Base-by-base conservation (phyloP, 2,113 vertebrate species). In the Pachypanchax playfairii region DNA sequence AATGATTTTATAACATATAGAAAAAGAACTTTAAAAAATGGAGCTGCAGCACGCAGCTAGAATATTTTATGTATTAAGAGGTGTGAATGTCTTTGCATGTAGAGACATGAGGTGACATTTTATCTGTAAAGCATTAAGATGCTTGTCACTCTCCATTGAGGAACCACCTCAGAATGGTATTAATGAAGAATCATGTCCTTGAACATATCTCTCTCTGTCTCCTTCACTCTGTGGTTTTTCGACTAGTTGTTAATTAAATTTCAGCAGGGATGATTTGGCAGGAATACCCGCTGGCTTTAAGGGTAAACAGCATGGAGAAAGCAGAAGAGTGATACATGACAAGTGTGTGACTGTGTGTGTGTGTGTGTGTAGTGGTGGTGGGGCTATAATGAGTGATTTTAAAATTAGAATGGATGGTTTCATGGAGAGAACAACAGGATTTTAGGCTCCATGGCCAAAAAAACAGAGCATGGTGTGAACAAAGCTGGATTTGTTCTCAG, bases 211-310 rank as follows among this genome's bases (percentile, higher is more conserved):
- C 17, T 35, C 52, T 43, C 15, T 58, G 22, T 51, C 31, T 42
- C 33, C 36, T 47, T 33, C 39, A 54, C 53, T 69, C 73, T 38
- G 14, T 28, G 24, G 70, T 55, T 73, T 42, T 73, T 85, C 73
- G 43, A 69, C 82, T 80, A 76, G 63, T 74, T 79, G 74, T 86
- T 91, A 88, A 90, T 90, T 90, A 88, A 76, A 89, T 89, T 89
- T 87, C 85, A 83, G 72, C 83, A 65, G 70, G 85, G 75, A 82
- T 72, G 73, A 84, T 83, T 87, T 77, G 80, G 76, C 76, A 76
- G 75, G 53, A 76, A 83, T 84, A 83, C 63, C 77, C 59, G 51
- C 73, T 69, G 73, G 70, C 77, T 80, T 75, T 81, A 85, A 84
- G 66, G 73, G 73, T 80, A 84, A 85, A 87, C 78, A 86, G 77